These are phyloP conservation scores for Mayetiola destructor DNA, from an alignment of 2,888 invertebrate genomes.

Conservation along the genomic window DNA sequence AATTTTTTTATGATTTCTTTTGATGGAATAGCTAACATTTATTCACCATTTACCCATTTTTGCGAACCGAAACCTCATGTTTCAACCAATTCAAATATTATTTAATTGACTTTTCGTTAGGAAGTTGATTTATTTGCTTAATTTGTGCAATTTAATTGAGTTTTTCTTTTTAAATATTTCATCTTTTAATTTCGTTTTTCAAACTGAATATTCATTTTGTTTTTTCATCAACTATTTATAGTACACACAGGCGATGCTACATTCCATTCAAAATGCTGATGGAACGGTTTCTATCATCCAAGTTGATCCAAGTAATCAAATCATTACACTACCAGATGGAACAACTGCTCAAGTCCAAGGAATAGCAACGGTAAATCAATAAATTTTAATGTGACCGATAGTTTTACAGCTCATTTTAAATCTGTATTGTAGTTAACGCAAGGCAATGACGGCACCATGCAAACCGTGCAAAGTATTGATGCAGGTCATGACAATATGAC, in stretches of 20 bases:
- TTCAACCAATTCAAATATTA: conserved; percentile 18
- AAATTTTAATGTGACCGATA: background rate
- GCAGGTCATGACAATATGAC: conserved; percentile 67
- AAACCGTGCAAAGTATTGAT: conserved; percentile 54
- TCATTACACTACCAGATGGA: conserved; percentile 89
- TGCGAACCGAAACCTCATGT: too few species aligned
- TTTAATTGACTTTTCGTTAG: conserved; percentile 20
- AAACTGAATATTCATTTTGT: conserved; percentile 16
- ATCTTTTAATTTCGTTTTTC: conserved; percentile 15
- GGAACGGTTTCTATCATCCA: conserved; percentile 92
- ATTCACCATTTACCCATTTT: too few species aligned
- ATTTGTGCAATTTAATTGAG: conserved; percentile 22
- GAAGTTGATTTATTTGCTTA: conserved; percentile 32
- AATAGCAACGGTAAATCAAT: conserved; percentile 30
- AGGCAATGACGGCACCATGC: conserved; percentile 45
- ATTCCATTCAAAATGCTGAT: conserved; percentile 92
- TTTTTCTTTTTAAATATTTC: conserved; percentile 16
- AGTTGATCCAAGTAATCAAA: conserved; percentile 84
- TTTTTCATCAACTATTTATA: conserved; percentile 37
- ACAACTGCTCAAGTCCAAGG: conserved; percentile 88
- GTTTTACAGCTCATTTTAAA: background rate
- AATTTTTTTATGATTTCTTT: background rate
- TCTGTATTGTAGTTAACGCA: conserved; percentile 36
- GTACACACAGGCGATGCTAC: conserved; percentile 80
- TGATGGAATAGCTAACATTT: conserved; percentile 15